Conservation (phyloP, 1,140 invertebrate species). For the Druon quercuslanigerum region DNA sequence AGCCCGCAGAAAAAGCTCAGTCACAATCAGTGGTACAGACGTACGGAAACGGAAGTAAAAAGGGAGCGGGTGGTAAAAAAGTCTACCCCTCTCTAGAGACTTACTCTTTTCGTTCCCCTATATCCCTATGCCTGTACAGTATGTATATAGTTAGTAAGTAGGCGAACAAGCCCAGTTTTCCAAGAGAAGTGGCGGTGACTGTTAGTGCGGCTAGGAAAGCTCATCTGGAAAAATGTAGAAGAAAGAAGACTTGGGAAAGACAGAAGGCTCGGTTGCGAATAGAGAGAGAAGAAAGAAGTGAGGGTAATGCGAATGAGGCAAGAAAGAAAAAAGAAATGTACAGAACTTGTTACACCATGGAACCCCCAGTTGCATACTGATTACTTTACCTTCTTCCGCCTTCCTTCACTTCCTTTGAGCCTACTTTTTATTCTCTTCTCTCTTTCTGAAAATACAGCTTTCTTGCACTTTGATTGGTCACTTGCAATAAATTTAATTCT, state of each 20-base stretch:
- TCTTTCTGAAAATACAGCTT: constrained; percentile 33
- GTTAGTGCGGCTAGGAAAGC: constrained; percentile 36
- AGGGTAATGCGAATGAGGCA: constrained; percentile 33
- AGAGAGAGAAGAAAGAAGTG: constrained; percentile 18
- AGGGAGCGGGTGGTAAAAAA: not conserved
- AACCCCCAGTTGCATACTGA: constrained; percentile 50
- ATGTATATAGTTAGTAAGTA: not conserved
- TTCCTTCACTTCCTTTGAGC: constrained; percentile 41
- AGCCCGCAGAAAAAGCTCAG: constrained; percentile 14
- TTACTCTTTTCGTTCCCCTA: not conserved
- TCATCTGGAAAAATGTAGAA: constrained; percentile 36
- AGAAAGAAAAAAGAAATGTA: constrained; percentile 48
- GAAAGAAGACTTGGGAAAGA: constrained; percentile 34
- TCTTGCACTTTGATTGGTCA: not conserved
- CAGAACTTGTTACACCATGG: constrained; percentile 47
- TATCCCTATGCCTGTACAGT: not conserved
- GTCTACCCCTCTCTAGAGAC: constrained; percentile 2
- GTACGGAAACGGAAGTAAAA: constrained; percentile 24
- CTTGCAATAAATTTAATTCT: not conserved
- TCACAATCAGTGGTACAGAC: constrained; percentile 16
- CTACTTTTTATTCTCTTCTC: constrained; percentile 34
- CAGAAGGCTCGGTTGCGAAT: constrained; percentile 36
- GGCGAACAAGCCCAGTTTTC: constrained; percentile 38
- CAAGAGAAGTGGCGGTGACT: constrained; percentile 37
- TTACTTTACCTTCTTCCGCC: constrained; percentile 41